A percentile compares a stretch with the other conserved stretches of the same genome.
phyloP scores from a whole-genome alignment of 2,797 vertebrate genomes.

The Anniella stebbinsi region DNA sequence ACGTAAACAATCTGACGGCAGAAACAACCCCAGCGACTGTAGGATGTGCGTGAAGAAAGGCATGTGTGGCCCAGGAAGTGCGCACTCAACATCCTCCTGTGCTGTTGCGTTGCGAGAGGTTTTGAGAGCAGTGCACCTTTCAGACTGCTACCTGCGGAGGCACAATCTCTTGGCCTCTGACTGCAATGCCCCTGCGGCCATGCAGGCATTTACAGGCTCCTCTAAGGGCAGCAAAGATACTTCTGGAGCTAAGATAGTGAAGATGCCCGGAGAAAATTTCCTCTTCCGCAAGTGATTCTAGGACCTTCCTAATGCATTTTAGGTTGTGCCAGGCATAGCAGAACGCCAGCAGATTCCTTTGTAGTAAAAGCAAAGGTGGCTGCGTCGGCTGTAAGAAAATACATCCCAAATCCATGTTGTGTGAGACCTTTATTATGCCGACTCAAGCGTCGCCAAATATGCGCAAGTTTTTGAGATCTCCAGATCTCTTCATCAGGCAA shows the following conservation, averaged over 20 bases:
- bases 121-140: no score
- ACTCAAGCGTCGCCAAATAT: no score
- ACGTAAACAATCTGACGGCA: no score
- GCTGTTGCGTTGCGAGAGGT: neutral
- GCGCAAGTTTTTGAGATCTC: no score
- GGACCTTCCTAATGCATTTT: neutral
- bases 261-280: neutral
- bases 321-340: neutral
- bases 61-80: neutral
- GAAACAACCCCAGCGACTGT: no score
- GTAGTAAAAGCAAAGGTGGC: no score
- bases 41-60: neutral
- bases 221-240: neutral
- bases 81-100: no score
- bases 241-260: neutral
- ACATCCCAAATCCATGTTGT: no score
- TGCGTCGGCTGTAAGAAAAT: no score
- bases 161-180: neutral
- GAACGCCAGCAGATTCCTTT: neutral
- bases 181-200: neutral
- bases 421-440: no score
- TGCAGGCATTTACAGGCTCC: no score
- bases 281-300: neutral
- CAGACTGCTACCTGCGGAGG: neutral
- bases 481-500: no score